Evolutionary conservation across 1,140 invertebrate species (phyloP), one percentile per base, ranked within the genome.

Genomic region (Aphaenogaster ashmeadi): DNA sequence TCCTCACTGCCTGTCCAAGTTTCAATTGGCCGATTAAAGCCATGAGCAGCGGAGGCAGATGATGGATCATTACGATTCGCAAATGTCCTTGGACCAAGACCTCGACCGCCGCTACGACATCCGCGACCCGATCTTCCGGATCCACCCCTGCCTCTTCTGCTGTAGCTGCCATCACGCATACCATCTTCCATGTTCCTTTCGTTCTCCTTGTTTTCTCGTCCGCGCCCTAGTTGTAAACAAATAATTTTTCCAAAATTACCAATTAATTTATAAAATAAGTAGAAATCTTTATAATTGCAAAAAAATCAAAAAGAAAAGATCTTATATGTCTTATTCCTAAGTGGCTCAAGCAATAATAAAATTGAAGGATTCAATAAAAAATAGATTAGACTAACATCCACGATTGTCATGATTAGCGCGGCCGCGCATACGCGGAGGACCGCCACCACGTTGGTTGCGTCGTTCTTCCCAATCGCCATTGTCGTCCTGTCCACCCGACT

Each of bases 191-290:
- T 94, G 86, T 96, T 96, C 88, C 95, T 95, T 88, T 97, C 96
- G 86, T 97, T 97, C 88, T 97, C 96, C 91, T 97, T 97, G 87
- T 96, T 96, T 91, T 97, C 96, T 71, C 96, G 94, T 86, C 96
- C 96, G 85, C 96, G 95, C 96, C 96, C 96, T 96, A 93, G 8
- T 9, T 27, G 27, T 27, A 27, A 38, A 9, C 21, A 18, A 54
- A 54, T 18, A 85, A 50, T 58, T 83, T 58, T 60, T 9, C 11
- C 36, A 54, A 60, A 27, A 38, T 50, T 38, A 56, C 41, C 1
- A 21, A 27, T 71, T 52, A 33, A 74, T 85, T 71, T 13, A 74
- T 18, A 21, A 69, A 80, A 15, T 52, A 50, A 21, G 7, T 15
- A 21, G 13, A 13, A 79, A 36, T 78, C 4, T 47, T 62, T 52